Percentiles rank a stretch among this genome's conserved stretches.
These are phyloP conservation scores for Anoura caudifer DNA, from an alignment of 2,113 vertebrate genomes.

Conservation along the genomic window DNA sequence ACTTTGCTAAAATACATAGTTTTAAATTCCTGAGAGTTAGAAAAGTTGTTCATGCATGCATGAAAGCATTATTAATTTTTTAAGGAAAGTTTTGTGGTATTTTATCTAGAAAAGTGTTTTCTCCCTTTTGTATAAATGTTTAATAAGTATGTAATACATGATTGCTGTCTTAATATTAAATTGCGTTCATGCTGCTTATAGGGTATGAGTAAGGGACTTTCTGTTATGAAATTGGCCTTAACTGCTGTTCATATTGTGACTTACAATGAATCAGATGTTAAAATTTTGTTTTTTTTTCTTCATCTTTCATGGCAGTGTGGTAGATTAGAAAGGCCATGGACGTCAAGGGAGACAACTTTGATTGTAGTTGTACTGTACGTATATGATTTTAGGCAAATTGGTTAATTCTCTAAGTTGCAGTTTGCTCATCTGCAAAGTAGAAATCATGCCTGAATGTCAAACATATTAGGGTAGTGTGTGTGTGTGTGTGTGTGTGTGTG, in stretches of 20 bases:
- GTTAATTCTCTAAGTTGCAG: neutral
- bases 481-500: neutral
- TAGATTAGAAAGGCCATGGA: neutral
- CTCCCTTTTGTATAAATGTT: neutral
- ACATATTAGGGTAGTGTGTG: neutral
- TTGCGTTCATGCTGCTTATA: neutral
- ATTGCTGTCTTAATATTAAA: neutral
- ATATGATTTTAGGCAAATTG: neutral
- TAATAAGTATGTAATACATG: neutral
- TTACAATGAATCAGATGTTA: slow-evolving; percentile 17
- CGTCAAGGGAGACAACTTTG: neutral
- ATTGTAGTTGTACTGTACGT: neutral
- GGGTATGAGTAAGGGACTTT: neutral
- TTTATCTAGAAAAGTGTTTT: slow-evolving; percentile 1
- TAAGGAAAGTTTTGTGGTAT: neutral
- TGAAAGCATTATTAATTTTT: neutral
- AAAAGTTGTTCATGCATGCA: neutral
- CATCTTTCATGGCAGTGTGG: neutral
- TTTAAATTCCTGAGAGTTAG: neutral
- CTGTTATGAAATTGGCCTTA: neutral
- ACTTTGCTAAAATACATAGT: neutral
- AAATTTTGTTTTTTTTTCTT: slow-evolving; percentile 8
- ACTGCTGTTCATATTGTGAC: neutral
- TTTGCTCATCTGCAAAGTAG: neutral
- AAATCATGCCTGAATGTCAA: neutral